Conservation (phyloP, 2,113 vertebrate species). For the Anas platyrhynchos region DNA sequence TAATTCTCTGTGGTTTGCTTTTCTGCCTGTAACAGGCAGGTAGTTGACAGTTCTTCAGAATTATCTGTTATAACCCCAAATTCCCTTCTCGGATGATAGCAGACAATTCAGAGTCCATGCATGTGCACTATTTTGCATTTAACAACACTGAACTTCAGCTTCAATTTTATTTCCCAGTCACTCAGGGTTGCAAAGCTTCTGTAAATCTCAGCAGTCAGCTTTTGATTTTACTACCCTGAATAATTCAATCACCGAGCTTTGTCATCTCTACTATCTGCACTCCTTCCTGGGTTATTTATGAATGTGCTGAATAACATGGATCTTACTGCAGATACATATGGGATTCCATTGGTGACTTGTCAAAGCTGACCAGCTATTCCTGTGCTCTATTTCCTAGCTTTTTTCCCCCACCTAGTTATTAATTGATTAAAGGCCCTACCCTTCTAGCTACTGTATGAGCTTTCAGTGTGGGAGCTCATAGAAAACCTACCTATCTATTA, state of each 20-base stretch:
- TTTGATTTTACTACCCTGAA: constrained; percentile 10
- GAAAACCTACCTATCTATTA: neutral
- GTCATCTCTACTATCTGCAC: neutral
- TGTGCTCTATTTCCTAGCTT: accelerated
- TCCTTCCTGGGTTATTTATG: neutral
- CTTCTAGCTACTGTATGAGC: neutral
- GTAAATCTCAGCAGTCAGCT: neutral
- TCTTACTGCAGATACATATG: neutral
- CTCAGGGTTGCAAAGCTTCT: neutral
- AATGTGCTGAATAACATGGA: neutral
- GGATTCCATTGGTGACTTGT: neutral
- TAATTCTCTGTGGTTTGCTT: neutral
- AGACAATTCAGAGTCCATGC: neutral
- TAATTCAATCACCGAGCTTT: constrained; percentile 17
- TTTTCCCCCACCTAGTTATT: neutral
- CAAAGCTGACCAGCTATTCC: neutral
- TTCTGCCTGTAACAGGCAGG: neutral
- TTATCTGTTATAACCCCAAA: neutral
- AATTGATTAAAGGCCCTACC: neutral
- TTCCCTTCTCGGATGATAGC: neutral
- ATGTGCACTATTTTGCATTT: neutral
- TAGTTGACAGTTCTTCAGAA: neutral
- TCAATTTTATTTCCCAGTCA: neutral
- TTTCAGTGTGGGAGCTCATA: neutral
- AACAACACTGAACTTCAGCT: neutral